Evolutionary conservation across 2,797 vertebrate species (phyloP).

Genomic region (Hyperoplus immaculatus): DNA sequence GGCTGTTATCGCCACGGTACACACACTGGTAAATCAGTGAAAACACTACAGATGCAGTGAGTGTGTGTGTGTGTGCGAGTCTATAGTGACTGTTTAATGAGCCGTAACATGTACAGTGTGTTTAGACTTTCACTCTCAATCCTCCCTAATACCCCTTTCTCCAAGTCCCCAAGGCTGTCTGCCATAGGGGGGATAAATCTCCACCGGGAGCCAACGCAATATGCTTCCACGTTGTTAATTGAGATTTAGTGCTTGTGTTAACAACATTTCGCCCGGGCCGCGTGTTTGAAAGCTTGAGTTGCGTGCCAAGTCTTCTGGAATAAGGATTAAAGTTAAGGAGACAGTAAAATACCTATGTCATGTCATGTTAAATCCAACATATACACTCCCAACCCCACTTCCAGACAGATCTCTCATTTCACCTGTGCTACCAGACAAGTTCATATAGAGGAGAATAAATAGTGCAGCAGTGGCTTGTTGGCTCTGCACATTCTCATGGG

Average conservation of each 20-base stretch:
- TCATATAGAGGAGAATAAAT: slow-evolving; percentile 47
- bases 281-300: slow-evolving; percentile 47
- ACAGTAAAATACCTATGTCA: slow-evolving; percentile 53
- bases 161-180: slow-evolving; percentile 17
- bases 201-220: slow-evolving; percentile 22
- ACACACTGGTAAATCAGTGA: slow-evolving; percentile 13
- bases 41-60: slow-evolving; percentile 12
- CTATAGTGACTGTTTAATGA: slow-evolving; percentile 46
- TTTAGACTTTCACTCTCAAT: slow-evolving; percentile 44
- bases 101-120: slow-evolving; percentile 38
- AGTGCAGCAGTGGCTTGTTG: slow-evolving; percentile 19
- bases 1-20: slow-evolving; percentile 4
- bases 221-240: slow-evolving; percentile 59
- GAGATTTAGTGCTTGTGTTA: slow-evolving; percentile 69
- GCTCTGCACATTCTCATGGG: slow-evolving; percentile 35
- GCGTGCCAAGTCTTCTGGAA: slow-evolving; percentile 52
- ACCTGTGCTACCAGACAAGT: slow-evolving; percentile 62
- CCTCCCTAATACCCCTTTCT: slow-evolving; percentile 43
- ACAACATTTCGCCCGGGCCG: slow-evolving; percentile 30
- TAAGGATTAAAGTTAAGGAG: slow-evolving; percentile 54
- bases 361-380: slow-evolving; percentile 39
- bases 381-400: neutral
- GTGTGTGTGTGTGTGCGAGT: neutral
- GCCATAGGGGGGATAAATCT: slow-evolving; percentile 48
- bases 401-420: slow-evolving; percentile 49